These are phyloP conservation scores for Ichneumon xanthorius DNA, from an alignment of 2,888 invertebrate species.

Conservation along the genomic window DNA sequence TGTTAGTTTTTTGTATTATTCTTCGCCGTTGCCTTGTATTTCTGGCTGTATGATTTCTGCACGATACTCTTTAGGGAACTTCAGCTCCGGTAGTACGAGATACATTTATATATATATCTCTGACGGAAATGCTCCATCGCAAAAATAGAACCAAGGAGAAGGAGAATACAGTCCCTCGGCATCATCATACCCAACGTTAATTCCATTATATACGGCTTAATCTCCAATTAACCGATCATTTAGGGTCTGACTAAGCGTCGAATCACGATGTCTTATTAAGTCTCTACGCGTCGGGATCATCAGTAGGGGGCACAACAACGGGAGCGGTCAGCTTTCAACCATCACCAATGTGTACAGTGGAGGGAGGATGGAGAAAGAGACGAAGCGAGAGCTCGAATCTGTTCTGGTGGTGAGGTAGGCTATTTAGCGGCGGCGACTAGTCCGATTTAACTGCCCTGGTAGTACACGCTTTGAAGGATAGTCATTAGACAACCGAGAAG, in stretches of 20 bases:
- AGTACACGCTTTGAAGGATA: slow-evolving; percentile 67
- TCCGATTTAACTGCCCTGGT: slow-evolving; percentile 68
- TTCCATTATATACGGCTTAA: slow-evolving; percentile 84
- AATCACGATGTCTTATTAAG: slow-evolving; percentile 85
- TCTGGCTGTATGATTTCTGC: no score
- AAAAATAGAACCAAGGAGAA: slow-evolving; percentile 47
- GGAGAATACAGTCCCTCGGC: slow-evolving; percentile 43
- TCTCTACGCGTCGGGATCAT: slow-evolving; percentile 73
- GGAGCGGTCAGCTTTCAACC: slow-evolving; percentile 64
- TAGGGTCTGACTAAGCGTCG: slow-evolving; percentile 83
- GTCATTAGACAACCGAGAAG: slow-evolving; percentile 67
- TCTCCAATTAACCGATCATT: slow-evolving; percentile 85
- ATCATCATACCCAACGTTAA: slow-evolving; percentile 76
- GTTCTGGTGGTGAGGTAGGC: slow-evolving; percentile 53
- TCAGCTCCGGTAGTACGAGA: no score
- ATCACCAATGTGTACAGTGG: slow-evolving; percentile 54
- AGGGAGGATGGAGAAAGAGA: slow-evolving; percentile 31
- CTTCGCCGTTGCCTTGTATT: no score
- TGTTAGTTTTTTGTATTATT: no score
- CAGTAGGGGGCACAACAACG: slow-evolving; percentile 61
- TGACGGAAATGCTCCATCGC: slow-evolving; percentile 12
- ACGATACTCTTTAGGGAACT: no score
- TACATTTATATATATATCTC: neutral
- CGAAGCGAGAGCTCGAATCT: slow-evolving; percentile 53
- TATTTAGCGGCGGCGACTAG: slow-evolving; percentile 66